Base-by-base conservation (phyloP, 2,797 vertebrate genomes). In the Sparidentex hasta region DNA sequence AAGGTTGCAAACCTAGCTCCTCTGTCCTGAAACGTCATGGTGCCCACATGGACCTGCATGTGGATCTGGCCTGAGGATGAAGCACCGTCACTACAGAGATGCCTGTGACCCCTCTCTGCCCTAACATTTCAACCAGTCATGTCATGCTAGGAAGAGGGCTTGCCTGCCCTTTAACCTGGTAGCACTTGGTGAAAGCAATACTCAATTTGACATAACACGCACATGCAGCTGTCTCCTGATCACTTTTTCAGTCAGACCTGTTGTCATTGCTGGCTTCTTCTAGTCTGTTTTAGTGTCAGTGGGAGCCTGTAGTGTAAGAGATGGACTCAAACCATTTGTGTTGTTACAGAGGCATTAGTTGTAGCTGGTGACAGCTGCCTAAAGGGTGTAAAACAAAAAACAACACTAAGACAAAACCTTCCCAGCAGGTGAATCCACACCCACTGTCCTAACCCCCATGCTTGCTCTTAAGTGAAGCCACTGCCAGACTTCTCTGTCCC, bases 151-250 rank as follows among this genome's bases (percentile, higher is more conserved):
- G 66, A 59, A 41, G 61, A 56, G 83, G 80, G 65, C 68, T 83
- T 80, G 56, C 71, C 84, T 83, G 69, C 66, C 73, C 82, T 81
- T 71, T 89, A 73, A 92, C 83, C 80, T 69, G 74, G 59, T 71
- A 58, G 52, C 43, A 56, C 66, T 81, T 18, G 27, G 41, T 51
- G 5, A 66, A 57, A 74, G 74, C 17, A 64, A 12, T 23, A 23
- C 74, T 71, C 47, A 46, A 33, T 63, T 46, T 76, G 59, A 80
- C 48, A 54, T 76, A 65, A 72, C 78, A 3, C 47, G 66, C 65
- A 65, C 65, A 65, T 18, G 33, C 68, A 65, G 71, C 63, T 83
- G 83, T 59, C 58, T 64, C 74, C 66, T 51, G 46, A 58, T 27
- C 63, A 29, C 46, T 43, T 77, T 63, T 76, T 59, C 13, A 3